Evolutionary conservation across 2,888 invertebrate species (phyloP).

Genomic region (Microplitis deprimator): DNA sequence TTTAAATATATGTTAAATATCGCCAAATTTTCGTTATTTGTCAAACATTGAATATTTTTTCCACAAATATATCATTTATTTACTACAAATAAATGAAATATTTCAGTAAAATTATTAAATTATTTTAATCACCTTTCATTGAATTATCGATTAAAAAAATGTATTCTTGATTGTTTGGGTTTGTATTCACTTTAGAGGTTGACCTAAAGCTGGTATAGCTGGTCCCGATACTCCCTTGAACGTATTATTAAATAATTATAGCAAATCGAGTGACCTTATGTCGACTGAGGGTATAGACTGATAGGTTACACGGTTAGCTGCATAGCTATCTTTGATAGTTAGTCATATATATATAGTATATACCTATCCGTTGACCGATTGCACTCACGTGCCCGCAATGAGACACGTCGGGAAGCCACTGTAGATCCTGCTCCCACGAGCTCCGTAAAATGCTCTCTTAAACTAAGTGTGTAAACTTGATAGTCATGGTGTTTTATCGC

Average conservation of each 20-base stretch:
- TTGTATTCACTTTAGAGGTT: no score
- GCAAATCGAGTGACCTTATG: slow-evolving; percentile 32
- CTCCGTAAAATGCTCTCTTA: slow-evolving; percentile 20
- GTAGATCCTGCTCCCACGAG: slow-evolving; percentile 42
- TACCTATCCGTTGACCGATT: slow-evolving; percentile 25
- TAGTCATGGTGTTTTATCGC: slow-evolving; percentile 13
- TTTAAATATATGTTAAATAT: no score
- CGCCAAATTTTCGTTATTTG: no score
- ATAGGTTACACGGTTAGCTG: slow-evolving; percentile 36
- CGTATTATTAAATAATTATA: slow-evolving; percentile 61
- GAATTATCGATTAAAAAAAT: no score
- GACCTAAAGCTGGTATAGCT: slow-evolving; percentile 52
- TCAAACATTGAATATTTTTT: no score
- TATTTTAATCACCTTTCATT: no score
- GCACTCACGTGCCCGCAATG: slow-evolving; percentile 40
- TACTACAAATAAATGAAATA: no score
- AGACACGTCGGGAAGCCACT: slow-evolving; percentile 39
- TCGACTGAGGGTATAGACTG: slow-evolving; percentile 26
- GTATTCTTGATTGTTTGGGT: no score
- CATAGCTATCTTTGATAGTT: slow-evolving; percentile 12
- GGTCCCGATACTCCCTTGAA: slow-evolving; percentile 50
- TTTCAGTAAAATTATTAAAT: no score
- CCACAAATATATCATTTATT: no score
- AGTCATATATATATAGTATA: not conserved
- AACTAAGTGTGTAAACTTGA: slow-evolving; percentile 7